phyloP scores from a whole-genome alignment of 2,113 vertebrate species.

The Macquaria australasica region DNA sequence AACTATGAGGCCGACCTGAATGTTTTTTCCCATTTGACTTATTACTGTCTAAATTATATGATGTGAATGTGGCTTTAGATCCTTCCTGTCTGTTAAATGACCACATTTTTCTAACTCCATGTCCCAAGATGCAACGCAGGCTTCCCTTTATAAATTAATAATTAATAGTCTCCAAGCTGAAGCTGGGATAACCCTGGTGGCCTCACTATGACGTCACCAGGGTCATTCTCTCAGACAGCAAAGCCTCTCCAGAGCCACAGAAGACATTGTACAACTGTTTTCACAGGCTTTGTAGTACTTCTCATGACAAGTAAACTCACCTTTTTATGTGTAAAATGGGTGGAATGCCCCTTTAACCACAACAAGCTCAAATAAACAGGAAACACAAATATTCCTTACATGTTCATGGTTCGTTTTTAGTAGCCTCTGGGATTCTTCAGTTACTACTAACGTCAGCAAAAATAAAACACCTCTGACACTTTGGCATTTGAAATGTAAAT shows the following conservation, averaged over 20 bases:
- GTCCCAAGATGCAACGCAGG: background rate
- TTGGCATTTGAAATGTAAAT: slow-evolving; percentile 29
- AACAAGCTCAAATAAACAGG: background rate
- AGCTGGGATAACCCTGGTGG: background rate
- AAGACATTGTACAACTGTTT: background rate
- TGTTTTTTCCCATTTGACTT: background rate
- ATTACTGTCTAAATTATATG: background rate
- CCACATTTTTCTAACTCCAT: background rate
- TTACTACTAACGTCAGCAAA: background rate
- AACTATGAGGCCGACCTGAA: background rate
- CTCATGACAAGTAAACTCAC: background rate
- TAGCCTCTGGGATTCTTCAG: background rate
- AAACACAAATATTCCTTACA: background rate
- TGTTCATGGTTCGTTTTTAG: background rate
- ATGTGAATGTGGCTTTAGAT: background rate
- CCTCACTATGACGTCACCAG: background rate
- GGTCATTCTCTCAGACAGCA: background rate
- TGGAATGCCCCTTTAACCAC: background rate
- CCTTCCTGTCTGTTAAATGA: background rate
- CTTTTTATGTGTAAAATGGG: background rate
- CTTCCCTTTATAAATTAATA: background rate
- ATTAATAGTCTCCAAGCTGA: background rate
- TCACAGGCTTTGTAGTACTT: background rate
- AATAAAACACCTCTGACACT: slow-evolving; percentile 2
- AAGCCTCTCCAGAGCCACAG: background rate